A percentile compares a stretch with the other conserved stretches of the same genome.
These are phyloP conservation scores for Sceliomorpha sp. DNA, from an alignment of 2,888 invertebrate genomes.

Conservation along the genomic window DNA sequence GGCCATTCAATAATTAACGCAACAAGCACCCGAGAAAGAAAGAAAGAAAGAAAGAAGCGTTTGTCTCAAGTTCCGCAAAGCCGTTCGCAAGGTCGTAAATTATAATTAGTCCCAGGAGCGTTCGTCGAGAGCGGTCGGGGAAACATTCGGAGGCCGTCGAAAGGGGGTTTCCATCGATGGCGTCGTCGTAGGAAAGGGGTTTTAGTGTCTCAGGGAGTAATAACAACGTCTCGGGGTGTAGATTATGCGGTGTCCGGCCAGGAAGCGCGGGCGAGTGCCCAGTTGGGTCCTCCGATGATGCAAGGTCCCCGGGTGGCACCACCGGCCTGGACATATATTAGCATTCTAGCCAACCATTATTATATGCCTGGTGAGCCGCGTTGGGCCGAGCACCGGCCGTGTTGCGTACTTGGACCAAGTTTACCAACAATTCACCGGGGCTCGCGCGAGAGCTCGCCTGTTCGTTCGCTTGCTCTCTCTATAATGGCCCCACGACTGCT, in stretches of 20 bases:
- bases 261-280: slow-evolving; percentile 75
- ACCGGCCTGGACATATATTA: slow-evolving; percentile 78
- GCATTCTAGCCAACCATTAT: slow-evolving; percentile 80
- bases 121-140: slow-evolving; percentile 56
- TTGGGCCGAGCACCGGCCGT: slow-evolving; percentile 73
- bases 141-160: slow-evolving; percentile 58
- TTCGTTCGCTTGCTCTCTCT: slow-evolving; percentile 66
- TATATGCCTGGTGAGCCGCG: slow-evolving; percentile 79
- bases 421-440: slow-evolving; percentile 80
- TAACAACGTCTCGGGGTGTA: slow-evolving; percentile 79
- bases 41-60: too few species aligned
- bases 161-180: slow-evolving; percentile 13
- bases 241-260: slow-evolving; percentile 78
- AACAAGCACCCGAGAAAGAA: too few species aligned
- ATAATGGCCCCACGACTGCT: slow-evolving; percentile 79
- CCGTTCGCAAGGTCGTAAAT: slow-evolving; percentile 27
- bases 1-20: too few species aligned
- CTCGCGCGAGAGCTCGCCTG: slow-evolving; percentile 57
- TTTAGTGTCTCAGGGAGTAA: slow-evolving; percentile 79
- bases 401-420: slow-evolving; percentile 80
- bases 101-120: slow-evolving; percentile 67
- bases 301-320: slow-evolving; percentile 78
- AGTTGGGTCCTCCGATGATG: slow-evolving; percentile 79
- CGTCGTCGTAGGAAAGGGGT: slow-evolving; percentile 61
- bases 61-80: slow-evolving; percentile 22